Base-by-base conservation (phyloP, 2,888 invertebrate genomes). In the Eupithecia vulgata region DNA sequence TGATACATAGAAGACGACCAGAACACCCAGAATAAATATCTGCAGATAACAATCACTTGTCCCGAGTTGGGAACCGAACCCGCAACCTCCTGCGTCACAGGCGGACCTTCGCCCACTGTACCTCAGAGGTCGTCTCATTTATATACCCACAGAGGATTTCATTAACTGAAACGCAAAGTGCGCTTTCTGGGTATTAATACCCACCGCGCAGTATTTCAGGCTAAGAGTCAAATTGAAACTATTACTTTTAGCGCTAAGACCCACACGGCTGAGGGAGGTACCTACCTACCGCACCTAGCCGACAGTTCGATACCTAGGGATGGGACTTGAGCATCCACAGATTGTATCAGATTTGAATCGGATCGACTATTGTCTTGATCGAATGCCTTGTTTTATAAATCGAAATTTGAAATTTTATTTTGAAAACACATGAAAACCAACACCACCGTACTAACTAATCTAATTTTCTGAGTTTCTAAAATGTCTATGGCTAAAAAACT, bases 191-290 rank as follows among this genome's bases (percentile, higher is more conserved):
- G 52, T 67, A 62, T 67, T 52, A 67, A 70, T 13, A 57, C 62
- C 67, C 72, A 64, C 68, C 69, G 67, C 71, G 64, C 79, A 73
- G 61, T 77, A 76, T 78, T 78, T 77, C 69, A 74, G 74, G 71
- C 70, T 72, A 67, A 68, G 70, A 71, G 67, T 77, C 77, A 73
- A 75, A 77, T 77, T 73, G 69, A 80, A 78, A 76, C 78, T 78
- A 80, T 78, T 78, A 77, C 78, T 76, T 80, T 78, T 68, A 75
- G 76, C 74, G 75, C 74, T 77, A 77, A 78, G 77, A 76, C 74
- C 76, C 77, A 69, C 69, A 67, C 73, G 70, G 40, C 62, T 70
- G 70, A 73, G 40, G 67, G 15, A 62, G 45, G 57, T n/a, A n/a
- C n/a, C n/a, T 61, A 72, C 34, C 42, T 69, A n/a, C 48, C 48